Conservation (phyloP, 2,888 invertebrate species). For the Melanostoma scalare region DNA sequence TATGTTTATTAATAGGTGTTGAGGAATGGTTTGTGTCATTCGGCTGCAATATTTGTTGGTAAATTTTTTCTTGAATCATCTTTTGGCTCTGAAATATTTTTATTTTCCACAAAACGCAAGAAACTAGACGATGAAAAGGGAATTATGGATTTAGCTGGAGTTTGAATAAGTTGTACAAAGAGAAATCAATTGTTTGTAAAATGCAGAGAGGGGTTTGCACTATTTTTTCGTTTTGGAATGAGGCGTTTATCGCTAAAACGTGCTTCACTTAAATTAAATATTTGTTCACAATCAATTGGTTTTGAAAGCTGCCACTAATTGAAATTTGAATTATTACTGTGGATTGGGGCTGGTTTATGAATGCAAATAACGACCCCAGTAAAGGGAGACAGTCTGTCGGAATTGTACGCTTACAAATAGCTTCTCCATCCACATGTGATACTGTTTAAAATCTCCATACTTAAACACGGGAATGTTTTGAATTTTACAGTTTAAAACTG, state of each 20-base stretch:
- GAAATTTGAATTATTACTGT: not conserved
- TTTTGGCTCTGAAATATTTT: slow-evolving; percentile 8
- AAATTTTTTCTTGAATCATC: slow-evolving; percentile 4
- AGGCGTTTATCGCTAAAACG: slow-evolving; percentile 21
- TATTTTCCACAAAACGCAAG: slow-evolving; percentile 8
- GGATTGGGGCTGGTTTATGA: not conserved
- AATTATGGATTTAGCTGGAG: slow-evolving; percentile 13
- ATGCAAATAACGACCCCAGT: not conserved
- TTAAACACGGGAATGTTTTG: too few relatives aligned
- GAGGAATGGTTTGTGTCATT: slow-evolving; percentile 60
- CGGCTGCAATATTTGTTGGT: slow-evolving; percentile 26
- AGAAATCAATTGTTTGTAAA: slow-evolving; percentile 28
- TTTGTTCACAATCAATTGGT: not conserved
- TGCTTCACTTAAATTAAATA: slow-evolving; percentile 18
- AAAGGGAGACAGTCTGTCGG: too few relatives aligned
- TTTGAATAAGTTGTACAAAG: not conserved
- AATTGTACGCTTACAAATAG: too few relatives aligned
- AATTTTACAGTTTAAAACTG: too few relatives aligned
- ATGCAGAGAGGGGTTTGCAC: not conserved
- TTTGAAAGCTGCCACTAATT: slow-evolving; percentile 11
- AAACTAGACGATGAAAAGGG: slow-evolving; percentile 18
- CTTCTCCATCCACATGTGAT: too few relatives aligned
- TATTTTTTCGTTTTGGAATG: slow-evolving; percentile 1
- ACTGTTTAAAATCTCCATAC: too few relatives aligned
- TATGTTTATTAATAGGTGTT: slow-evolving; percentile 69